Conservation (phyloP, 2,113 vertebrate species). For the Canis aureus region DNA sequence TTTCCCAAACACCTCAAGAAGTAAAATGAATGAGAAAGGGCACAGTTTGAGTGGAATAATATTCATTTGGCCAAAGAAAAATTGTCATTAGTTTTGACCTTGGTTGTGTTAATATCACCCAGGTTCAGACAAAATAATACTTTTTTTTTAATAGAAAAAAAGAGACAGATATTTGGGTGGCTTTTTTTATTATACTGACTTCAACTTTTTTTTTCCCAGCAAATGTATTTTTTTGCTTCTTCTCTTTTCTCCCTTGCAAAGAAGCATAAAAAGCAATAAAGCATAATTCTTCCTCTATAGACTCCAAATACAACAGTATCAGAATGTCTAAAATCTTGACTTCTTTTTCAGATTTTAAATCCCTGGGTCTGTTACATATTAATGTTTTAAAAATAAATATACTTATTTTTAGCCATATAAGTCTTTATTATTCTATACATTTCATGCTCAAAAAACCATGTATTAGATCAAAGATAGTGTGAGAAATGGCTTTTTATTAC, state of each 20-base stretch:
- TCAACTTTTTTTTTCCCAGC: not conserved
- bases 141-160: not conserved
- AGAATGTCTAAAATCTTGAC: not conserved
- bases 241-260: not conserved
- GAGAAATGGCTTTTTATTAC: not conserved
- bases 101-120: not conserved
- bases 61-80: conserved; percentile 10
- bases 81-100: not conserved
- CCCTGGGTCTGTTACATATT: not conserved
- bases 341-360: not conserved
- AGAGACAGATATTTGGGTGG: not conserved
- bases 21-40: not conserved
- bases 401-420: not conserved
- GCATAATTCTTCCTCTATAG: not conserved
- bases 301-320: not conserved
- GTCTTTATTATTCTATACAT: not conserved
- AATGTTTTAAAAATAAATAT: not conserved
- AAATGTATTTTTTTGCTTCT: not conserved
- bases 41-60: not conserved
- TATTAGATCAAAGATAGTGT: not conserved
- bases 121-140: not conserved
- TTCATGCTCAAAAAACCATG: not conserved
- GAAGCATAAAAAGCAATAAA: not conserved
- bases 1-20: not conserved
- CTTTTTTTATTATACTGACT: conserved; percentile 1